Base-by-base conservation (phyloP, 1,140 invertebrate species). In the Anoplophora glabripennis region DNA sequence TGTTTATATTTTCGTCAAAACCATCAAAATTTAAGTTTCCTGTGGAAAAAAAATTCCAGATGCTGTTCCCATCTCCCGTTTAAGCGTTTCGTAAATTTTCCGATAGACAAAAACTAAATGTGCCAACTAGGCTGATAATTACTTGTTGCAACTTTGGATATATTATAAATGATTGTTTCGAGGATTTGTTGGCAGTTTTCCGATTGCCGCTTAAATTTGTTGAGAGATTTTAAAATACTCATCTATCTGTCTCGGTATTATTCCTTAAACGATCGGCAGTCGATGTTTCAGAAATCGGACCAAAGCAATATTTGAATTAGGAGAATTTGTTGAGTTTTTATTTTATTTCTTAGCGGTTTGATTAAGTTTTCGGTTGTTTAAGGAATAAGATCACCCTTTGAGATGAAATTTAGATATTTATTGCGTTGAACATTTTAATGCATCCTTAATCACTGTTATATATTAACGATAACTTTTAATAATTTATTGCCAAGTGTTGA, bases 391-490 rank as follows among this genome's bases (percentile, higher is more conserved):
- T 15, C 33, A 33, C 48, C 41, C 56, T 5, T 28, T 28, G 21
- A 28, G 21, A 28, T 28, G 21, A 28, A 59, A 49, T 44, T 47
- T 59, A 59, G 49, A 59, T 59, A 59, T 59, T 59, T 59, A 59
- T 59, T 59, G 17, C 46, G 45, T 33, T 34, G 45, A 44, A 53
- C 45, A 44, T 53, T 44, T 53, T 53, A 28, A 53, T 42, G 45
- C 36, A 55, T 55, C 36, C 35, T 53, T 41, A 55, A 8, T 21
- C 14, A 45, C 35, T 18, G 37, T 55, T 44, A 33, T 55, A 40
- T 42, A 55, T 40, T 53, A 36, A 12, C 37, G 10, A 15, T 48
- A 40, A 35, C 37, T 33, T 56, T 56, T 56, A 44, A 46, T 56
- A 34, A 45, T 17, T 35, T 56, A 7, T 35, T 46, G 12, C 12